Evolutionary conservation across 2,888 invertebrate genomes (phyloP).

Genomic region (Pachliopta kotzebuea): DNA sequence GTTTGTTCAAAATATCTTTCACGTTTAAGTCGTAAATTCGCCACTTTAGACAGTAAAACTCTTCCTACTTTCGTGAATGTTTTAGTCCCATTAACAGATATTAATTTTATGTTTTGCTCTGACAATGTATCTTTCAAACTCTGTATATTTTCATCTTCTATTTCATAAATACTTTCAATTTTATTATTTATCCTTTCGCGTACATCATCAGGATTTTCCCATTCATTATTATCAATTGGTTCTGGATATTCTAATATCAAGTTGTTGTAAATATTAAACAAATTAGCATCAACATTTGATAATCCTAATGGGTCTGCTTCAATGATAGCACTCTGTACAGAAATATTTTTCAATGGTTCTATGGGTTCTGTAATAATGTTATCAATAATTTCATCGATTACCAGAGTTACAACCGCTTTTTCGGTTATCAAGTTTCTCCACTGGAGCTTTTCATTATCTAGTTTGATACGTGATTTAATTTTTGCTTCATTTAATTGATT

Average conservation of each 20-base stretch:
- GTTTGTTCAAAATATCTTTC: slow-evolving; percentile 80
- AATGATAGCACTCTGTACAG: slow-evolving; percentile 62
- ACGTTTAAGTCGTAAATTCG: slow-evolving; percentile 61
- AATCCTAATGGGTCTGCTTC: slow-evolving; percentile 67
- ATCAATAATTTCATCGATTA: slow-evolving; percentile 56
- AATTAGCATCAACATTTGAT: slow-evolving; percentile 53
- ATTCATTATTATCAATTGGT: slow-evolving; percentile 65
- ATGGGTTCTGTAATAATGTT: slow-evolving; percentile 35
- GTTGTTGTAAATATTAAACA: slow-evolving; percentile 57
- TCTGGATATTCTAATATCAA: slow-evolving; percentile 68
- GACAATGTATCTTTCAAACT: slow-evolving; percentile 53
- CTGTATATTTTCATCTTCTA: slow-evolving; percentile 66
- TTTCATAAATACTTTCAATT: slow-evolving; percentile 66
- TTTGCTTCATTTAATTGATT: slow-evolving; percentile 59
- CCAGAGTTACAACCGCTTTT: slow-evolving; percentile 50
- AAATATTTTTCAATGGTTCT: slow-evolving; percentile 36
- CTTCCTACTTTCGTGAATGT: slow-evolving; percentile 52
- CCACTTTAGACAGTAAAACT: slow-evolving; percentile 47
- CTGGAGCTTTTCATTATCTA: slow-evolving; percentile 43
- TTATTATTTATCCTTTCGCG: slow-evolving; percentile 64
- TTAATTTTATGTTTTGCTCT: slow-evolving; percentile 68
- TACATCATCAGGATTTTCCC: slow-evolving; percentile 74
- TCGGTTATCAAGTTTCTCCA: slow-evolving; percentile 58
- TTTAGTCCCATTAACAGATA: slow-evolving; percentile 63
- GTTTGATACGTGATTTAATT: slow-evolving; percentile 43